Evolutionary conservation across 2,888 invertebrate genomes (phyloP), one percentile per base, ranked within the genome.

Genomic region (Amphipyra tragopoginis): DNA sequence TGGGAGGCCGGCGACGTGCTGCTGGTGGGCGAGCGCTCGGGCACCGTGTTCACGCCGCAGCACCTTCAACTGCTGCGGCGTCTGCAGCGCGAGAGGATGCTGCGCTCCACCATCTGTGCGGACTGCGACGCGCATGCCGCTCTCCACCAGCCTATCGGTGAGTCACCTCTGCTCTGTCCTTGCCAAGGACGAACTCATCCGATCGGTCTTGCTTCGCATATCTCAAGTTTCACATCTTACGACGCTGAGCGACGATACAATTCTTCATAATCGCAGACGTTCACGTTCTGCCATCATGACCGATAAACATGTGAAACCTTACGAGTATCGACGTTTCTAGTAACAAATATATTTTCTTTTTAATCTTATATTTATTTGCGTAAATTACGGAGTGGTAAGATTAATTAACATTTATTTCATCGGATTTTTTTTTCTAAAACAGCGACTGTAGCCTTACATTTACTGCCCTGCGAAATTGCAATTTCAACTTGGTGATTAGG

Each of bases 31-130:
- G 95, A 95, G 75, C 89, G 92, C 63, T 93, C 94, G 65, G 95
- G 95, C 52, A 96, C 96, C 68, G 96, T 96, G 73, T 96, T 96
- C 87, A 95, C 96, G 49, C 96, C 97, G 47, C 96, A 96, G 85
- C 96, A 96, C 85, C 93, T 96, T 81, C 96, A 96, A 87, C 95
- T 96, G 78, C 93, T 96, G 86, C 96, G 96, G 72, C 93, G 96
- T 80, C 91, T 96, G 86, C 96, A 96, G 93, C 95, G 96, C 75
- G 95, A 96, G 86, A 90, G 96, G 55, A 90, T 94, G 91, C 87
- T 94, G 85, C 94, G 96, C 75, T 96, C 95, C 73, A 90, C 95
- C 57, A 91, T 94, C 75, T 93, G 94, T 87, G 92, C 94, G 1
- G 94, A 94, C 83, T 94, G 94, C 84, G 94, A 93, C 87, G 92